Base-by-base conservation (phyloP, 2,888 invertebrate species). In the Ophion ellenae region DNA sequence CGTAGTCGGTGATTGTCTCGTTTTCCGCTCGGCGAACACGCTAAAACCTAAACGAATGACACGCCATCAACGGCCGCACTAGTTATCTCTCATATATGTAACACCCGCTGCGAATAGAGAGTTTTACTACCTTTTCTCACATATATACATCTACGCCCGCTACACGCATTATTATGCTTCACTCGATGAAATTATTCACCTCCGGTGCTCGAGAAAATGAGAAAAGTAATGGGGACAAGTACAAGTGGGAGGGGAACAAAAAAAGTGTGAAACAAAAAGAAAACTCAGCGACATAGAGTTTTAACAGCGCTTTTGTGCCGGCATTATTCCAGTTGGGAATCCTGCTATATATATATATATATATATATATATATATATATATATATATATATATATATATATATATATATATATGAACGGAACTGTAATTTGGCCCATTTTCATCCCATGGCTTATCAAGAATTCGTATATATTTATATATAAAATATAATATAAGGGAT, bases 401-500 rank as follows among this genome's bases (percentile, higher is more conserved):
- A 47, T 11, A 14, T 3, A 47, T 4, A 53, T 17, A 53, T 53
- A 17, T 53, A 53, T 63, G 59, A 67, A 67, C 71, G 40, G 10
- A 47, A 64, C 64, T 70, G 59, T 82, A 82, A 67, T 82, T 85
- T 47, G 59, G 45, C 75, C 64, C 59, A 73, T 79, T 85, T 80
- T 67, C 40, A 36, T 36, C 64, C 71, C n/a, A 32, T 36, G 75
- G 63, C 47, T 85, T 82, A 79, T 79, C 81, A 81, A 85, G 75
- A 79, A 85, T 75, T 64, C 53, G 61, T 75, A 79, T 66, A 75
- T 59, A 79, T 69, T 57, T 74, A 63, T 77, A 73, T 74, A 73
- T 74, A 45, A 73, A 83, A 86, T 83, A 83, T 83, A 77, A 77
- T 83, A 73, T 45, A 69, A 83, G 75, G 61, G 80, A 83, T 73